These are phyloP conservation scores for Odontomyia ornata DNA, from an alignment of 2,888 invertebrate genomes.

Conservation along the genomic window DNA sequence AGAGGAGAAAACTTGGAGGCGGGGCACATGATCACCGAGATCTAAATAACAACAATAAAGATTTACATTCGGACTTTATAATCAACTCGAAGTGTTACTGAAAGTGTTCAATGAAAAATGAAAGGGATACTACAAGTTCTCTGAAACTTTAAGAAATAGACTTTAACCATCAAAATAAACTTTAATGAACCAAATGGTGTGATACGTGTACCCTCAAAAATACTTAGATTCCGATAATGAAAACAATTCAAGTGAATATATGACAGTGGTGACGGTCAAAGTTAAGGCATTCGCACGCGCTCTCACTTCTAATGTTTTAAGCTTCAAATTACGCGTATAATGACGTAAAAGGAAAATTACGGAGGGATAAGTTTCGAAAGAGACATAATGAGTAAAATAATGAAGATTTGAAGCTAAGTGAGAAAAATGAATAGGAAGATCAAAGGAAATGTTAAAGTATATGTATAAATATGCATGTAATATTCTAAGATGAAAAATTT, in stretches of 20 bases:
- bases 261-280: slow-evolving; percentile 31
- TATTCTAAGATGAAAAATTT: slow-evolving; percentile 5
- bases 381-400: not conserved
- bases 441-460: not conserved
- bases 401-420: not conserved
- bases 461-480: not conserved
- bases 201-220: too few species aligned
- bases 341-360: not conserved
- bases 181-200: too few species aligned
- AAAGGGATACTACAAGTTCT: too few species aligned
- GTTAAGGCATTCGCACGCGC: slow-evolving; percentile 45
- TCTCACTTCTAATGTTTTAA: slow-evolving; percentile 48
- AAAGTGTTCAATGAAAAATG: too few species aligned
- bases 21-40: slow-evolving; percentile 56
- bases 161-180: too few species aligned
- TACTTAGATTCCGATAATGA: not conserved
- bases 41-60: slow-evolving; percentile 35
- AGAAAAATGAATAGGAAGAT: not conserved
- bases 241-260: slow-evolving; percentile 2
- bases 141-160: too few species aligned
- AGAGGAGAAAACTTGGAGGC: slow-evolving; percentile 57
- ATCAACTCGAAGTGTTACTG: too few species aligned
- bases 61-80: too few species aligned
- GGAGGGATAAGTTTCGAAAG: not conserved
- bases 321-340: slow-evolving; percentile 25